These are phyloP conservation scores for Protula sp. DNA, from an alignment of 2,888 invertebrate species.

Conservation along the genomic window DNA sequence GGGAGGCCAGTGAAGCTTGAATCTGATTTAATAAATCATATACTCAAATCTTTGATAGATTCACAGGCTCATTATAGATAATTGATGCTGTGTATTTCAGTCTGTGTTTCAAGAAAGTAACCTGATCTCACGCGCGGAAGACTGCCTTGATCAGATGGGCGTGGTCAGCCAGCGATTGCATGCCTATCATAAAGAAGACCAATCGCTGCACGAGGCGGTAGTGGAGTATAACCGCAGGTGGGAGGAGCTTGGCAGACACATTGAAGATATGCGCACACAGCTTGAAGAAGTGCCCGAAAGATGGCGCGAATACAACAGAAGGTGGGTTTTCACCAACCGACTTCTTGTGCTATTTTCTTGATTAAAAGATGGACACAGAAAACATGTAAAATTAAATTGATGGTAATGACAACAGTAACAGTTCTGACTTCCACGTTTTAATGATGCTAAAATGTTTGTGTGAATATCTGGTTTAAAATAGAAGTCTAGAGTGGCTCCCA, in stretches of 20 bases:
- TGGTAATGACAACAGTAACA: too few relatives aligned
- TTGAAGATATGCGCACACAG: constrained; percentile 68
- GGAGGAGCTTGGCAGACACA: constrained; percentile 66
- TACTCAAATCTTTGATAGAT: too few relatives aligned
- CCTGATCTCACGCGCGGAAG: constrained; percentile 54
- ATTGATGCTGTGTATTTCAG: constrained; percentile 24
- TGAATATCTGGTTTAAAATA: too few relatives aligned
- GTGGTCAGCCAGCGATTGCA: constrained; percentile 68
- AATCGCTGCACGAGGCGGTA: constrained; percentile 62
- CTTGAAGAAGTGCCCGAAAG: constrained; percentile 82
- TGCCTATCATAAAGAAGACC: constrained; percentile 66
- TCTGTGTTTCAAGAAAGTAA: constrained; percentile 44
- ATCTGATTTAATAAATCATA: too few relatives aligned
- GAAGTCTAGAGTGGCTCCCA: too few relatives aligned
- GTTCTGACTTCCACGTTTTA: too few relatives aligned
- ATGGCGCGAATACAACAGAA: constrained; percentile 79
- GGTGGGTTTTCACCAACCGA: constrained; percentile 55
- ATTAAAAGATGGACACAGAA: too few relatives aligned
- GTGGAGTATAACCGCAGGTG: constrained; percentile 70
- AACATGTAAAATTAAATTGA: too few relatives aligned
- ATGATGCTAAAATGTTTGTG: too few relatives aligned
- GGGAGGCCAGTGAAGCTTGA: too few relatives aligned
- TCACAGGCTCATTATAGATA: too few relatives aligned
- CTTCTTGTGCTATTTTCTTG: too few relatives aligned
- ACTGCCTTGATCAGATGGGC: constrained; percentile 71